Evolutionary conservation across 1,140 invertebrate species (phyloP), one percentile per base, ranked within the genome.

Genomic region (Drosophila pruinosa): DNA sequence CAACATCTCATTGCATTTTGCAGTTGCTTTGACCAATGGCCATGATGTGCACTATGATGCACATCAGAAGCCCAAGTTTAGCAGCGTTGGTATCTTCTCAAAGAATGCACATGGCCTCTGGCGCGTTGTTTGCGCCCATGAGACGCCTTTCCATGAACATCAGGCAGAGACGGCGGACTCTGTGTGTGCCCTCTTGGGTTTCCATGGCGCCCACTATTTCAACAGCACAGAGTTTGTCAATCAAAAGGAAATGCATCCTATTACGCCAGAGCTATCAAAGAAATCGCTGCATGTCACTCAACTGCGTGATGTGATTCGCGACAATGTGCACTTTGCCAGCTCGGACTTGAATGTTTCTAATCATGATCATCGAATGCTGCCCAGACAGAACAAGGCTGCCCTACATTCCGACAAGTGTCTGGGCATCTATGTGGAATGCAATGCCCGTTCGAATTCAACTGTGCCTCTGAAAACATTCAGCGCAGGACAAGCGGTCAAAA

Each of bases 11-110:
- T 50, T 50, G 59, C 73, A 26, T 43, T 22, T 92, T 92, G 59
- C 81, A 96, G 95, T 93, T 91, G 91, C 94, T 17, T 85, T 96
- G 24, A 94, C 94, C 0, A 93, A 95, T 90, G 94, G 94, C 0
- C 88, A 92, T 21, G 92, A 92, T 26, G 83, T 96, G 4, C 74
- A 90, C 31, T 78, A 93, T 34, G 94, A 95, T 75, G 79, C 91
- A 26, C 93, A 95, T 56, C 90, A 91, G 43, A 91, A 92, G 64
- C 94, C 95, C 4, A 78, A 92, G 67, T 89, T 95, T 5, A 93
- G 92, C 52, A 82, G 89, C 14, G 91, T 93, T 70, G 95, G 95
- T 36, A 92, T 94, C 53, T 68, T 96, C 34, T 93, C 93, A 0
- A 91, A 92, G 64, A 93, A 93, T 64, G 74, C 91, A 6, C 79